Base-by-base conservation (phyloP, 2,888 invertebrate species). In the Microctonus hyperodae region DNA sequence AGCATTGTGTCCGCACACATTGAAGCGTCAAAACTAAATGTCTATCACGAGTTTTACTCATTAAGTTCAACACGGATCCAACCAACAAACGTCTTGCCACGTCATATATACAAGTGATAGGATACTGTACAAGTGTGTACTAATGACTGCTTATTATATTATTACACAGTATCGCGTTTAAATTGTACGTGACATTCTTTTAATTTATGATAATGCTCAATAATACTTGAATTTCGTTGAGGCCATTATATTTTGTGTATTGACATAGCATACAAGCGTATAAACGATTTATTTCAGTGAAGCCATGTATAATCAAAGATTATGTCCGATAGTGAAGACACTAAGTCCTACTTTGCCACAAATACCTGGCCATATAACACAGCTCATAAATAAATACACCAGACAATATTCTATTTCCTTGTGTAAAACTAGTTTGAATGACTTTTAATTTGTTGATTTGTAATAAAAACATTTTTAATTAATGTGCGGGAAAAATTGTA, bases 291-390 rank as follows among this genome's bases (percentile, higher is more conserved):
- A 33, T 31, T 31, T 16, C 4, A 16, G 50, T 6, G 35, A 61
- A 51, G 61, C 35, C 35, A 51, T n/a, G 50, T 61, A n/a, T 50
- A 22, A 51, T 51, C 33, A 33, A 10, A 51, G 22, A 51, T 33
- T 51, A 23, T 51, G 9, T 20, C 16, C 22, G 22, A 51, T 50
- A 50, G 23, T 23, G 2, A 48, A 48, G 6, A 44, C 20, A 22
- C 22, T 25, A 9, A 1, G 22, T 31, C 6, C 9, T n/a, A 28
- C 33, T n/a, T 13, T 10, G 33, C 16, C 25, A 33, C 13, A 5
- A 6, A 51, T 2, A 9, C 9, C 28, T 55, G 25, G 9, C n/a
- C 3, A 55, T 16, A 20, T 16, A 16, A 31, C 31, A 16, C 25
- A 13, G 25, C 33, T 31, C 2, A n/a, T 55, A 25, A 23, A 51